A percentile compares a stretch with the other conserved stretches of the same genome.
Conservation (phyloP, 30 jellyfish, hydroid and myxozoan species). For the Pelagia noctiluca region DNA sequence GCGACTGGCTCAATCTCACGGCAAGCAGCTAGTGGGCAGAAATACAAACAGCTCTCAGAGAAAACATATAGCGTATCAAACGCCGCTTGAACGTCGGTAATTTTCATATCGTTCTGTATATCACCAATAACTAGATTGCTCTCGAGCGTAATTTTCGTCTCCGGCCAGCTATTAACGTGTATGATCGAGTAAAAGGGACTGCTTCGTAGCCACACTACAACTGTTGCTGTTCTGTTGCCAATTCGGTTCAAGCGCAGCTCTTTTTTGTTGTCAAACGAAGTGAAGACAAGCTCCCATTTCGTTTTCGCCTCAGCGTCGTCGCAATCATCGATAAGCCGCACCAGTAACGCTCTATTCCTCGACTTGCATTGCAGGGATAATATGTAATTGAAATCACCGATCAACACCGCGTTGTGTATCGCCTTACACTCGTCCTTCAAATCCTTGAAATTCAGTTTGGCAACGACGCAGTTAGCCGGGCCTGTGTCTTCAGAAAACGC, state of each 20-base stretch:
- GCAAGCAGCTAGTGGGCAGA: conserved; percentile 85
- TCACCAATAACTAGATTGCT: conserved; percentile 95
- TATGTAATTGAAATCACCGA: conserved; percentile 70
- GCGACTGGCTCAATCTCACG: conserved; percentile 91
- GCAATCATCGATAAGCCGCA: conserved; percentile 73
- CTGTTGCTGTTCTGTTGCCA: conserved; percentile 84
- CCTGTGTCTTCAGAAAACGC: conserved; percentile 94
- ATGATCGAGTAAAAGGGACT: conserved; percentile 89
- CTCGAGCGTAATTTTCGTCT: conserved; percentile 73
- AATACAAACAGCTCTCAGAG: conserved; percentile 93
- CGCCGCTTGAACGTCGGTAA: conserved; percentile 90
- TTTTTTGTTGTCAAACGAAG: conserved; percentile 86
- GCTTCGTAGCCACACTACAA: conserved; percentile 88
- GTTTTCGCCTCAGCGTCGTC: conserved; percentile 35
- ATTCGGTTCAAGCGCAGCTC: conserved; percentile 77
- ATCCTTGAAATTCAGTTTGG: conserved; percentile 72
- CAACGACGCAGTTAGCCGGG: conserved; percentile 77
- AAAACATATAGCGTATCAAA: conserved; percentile 84
- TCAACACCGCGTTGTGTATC: conserved; percentile 70
- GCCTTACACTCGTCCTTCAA: conserved; percentile 87
- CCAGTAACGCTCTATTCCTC: conserved; percentile 83
- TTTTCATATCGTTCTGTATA: conserved; percentile 79
- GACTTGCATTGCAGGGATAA: conserved; percentile 83
- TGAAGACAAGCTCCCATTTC: conserved; percentile 87
- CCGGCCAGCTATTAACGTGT: conserved; percentile 89